phyloP scores from a whole-genome alignment of 2,113 vertebrate genomes.

The Hippoglossus stenolepis region DNA sequence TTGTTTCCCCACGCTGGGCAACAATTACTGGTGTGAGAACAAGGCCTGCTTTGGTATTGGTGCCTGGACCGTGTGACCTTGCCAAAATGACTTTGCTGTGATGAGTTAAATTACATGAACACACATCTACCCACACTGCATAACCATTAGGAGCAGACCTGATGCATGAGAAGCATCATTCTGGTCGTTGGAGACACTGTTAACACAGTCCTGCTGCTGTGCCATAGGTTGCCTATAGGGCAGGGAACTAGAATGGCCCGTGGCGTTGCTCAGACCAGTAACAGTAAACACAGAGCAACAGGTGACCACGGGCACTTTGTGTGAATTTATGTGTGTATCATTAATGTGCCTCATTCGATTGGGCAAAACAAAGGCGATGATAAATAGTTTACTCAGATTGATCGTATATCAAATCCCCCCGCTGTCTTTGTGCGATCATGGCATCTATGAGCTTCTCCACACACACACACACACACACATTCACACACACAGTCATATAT shows the following conservation, averaged over 20 bases:
- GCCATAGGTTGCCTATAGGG: slow-evolving; percentile 2
- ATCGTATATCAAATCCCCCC: slow-evolving; percentile 34
- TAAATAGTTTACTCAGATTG: slow-evolving; percentile 13
- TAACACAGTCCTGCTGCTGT: not conserved
- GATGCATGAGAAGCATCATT: slow-evolving; percentile 39
- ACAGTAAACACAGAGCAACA: slow-evolving; percentile 31
- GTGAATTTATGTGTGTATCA: slow-evolving; percentile 4
- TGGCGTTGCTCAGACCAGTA: slow-evolving; percentile 4
- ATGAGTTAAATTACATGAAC: slow-evolving; percentile 52
- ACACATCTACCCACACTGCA: slow-evolving; percentile 24
- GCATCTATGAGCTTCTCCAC: not conserved
- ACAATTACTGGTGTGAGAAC: not conserved
- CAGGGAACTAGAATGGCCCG: slow-evolving; percentile 24
- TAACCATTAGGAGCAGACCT: slow-evolving; percentile 40
- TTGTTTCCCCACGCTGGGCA: slow-evolving; percentile 25
- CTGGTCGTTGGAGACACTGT: slow-evolving; percentile 29
- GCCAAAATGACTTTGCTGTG: slow-evolving; percentile 25
- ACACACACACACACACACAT: too few relatives aligned
- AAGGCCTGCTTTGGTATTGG: slow-evolving; percentile 1
- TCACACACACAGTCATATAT: slow-evolving; percentile 22
- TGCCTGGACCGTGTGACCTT: slow-evolving; percentile 28
- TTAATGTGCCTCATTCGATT: slow-evolving; percentile 16
- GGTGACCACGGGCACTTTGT: slow-evolving; percentile 4
- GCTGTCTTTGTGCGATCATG: too few relatives aligned
- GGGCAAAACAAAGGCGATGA: slow-evolving; percentile 26